phyloP scores from a whole-genome alignment of 2,888 invertebrate genomes.

The Drosophila differens region DNA sequence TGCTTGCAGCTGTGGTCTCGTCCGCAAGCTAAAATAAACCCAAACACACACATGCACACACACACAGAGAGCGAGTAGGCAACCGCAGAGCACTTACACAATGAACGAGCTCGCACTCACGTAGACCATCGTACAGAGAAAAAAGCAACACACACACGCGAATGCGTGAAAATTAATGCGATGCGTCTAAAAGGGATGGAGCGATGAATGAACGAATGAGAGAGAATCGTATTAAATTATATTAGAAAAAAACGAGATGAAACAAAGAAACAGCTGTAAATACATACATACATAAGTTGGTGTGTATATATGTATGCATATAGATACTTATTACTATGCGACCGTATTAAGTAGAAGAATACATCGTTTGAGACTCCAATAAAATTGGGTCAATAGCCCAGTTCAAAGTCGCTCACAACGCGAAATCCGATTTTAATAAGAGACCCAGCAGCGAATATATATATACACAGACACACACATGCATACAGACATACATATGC shows the following conservation, averaged over 20 bases:
- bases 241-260: slow-evolving; percentile 36
- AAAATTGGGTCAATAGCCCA: slow-evolving; percentile 75
- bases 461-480: background rate
- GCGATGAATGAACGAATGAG: slow-evolving; percentile 15
- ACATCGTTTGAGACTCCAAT: slow-evolving; percentile 9
- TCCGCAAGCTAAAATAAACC: slow-evolving; percentile 30
- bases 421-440: slow-evolving; percentile 19
- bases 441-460: background rate
- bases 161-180: slow-evolving; percentile 35
- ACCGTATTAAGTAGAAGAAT: slow-evolving; percentile 3
- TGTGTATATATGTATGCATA: background rate
- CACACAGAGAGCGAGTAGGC: slow-evolving; percentile 14
- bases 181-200: slow-evolving; percentile 30
- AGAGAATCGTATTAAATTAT: background rate
- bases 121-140: slow-evolving; percentile 63
- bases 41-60: slow-evolving; percentile 40
- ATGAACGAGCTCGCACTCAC: slow-evolving; percentile 70
- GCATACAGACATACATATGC: slow-evolving; percentile 1
- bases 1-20: slow-evolving; percentile 28
- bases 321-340: background rate
- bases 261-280: slow-evolving; percentile 38
- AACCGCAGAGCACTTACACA: slow-evolving; percentile 45
- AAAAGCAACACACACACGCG: slow-evolving; percentile 24
- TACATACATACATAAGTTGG: background rate
- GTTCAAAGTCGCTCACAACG: slow-evolving; percentile 64